Conservation (phyloP, 2,113 vertebrate genomes). For the Dasyprocta punctata region DNA sequence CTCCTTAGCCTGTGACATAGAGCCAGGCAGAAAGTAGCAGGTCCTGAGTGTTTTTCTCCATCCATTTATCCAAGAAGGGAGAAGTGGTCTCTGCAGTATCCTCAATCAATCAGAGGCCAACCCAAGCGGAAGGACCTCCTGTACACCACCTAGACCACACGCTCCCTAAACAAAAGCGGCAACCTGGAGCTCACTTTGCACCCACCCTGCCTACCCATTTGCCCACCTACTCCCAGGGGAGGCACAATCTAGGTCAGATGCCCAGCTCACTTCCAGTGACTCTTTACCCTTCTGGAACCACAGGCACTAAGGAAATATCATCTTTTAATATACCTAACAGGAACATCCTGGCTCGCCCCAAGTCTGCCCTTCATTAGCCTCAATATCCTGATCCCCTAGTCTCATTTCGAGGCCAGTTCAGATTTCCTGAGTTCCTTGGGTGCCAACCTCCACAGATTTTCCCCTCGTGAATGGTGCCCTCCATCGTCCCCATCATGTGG, state of each 20-base stretch:
- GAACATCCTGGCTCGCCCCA: not conserved
- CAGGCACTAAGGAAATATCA: not conserved
- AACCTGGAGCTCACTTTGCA: not conserved
- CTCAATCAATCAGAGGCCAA: not conserved
- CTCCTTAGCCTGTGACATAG: not conserved
- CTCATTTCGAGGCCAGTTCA: not conserved
- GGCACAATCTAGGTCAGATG: not conserved
- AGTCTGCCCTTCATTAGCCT: not conserved
- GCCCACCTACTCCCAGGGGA: accelerated
- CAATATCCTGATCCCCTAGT: not conserved
- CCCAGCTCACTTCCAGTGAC: not conserved
- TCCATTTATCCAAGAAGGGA: not conserved
- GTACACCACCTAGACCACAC: not conserved
- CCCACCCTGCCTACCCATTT: not conserved
- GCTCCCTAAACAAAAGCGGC: not conserved
- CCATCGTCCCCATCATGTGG: not conserved
- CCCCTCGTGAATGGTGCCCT: not conserved
- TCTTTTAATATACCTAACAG: not conserved
- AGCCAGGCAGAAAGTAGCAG: not conserved
- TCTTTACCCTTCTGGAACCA: not conserved
- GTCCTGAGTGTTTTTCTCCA: not conserved
- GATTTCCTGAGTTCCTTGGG: not conserved
- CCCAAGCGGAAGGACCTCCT: not conserved
- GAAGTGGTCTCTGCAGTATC: not conserved
- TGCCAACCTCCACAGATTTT: not conserved